Evolutionary conservation across 1,140 invertebrate genomes (phyloP).

Genomic region (Drosophila biarmipes): DNA sequence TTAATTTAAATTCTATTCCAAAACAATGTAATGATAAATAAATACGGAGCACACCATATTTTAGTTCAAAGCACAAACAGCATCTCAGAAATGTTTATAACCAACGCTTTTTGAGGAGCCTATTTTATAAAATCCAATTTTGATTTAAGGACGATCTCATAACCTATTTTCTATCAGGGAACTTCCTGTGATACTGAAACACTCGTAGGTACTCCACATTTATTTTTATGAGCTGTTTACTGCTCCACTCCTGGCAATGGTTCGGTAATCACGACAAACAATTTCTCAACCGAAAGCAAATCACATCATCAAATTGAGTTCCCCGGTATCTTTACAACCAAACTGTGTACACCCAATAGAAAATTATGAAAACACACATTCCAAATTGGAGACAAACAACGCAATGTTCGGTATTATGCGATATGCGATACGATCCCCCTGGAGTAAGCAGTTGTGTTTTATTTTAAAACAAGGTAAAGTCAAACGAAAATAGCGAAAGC

Average conservation of each 20-base stretch:
- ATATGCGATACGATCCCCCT: conserved; percentile 35
- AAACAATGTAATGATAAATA: too few relatives aligned
- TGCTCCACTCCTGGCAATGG: conserved; percentile 4
- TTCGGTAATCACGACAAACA: conserved; percentile 23
- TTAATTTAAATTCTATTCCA: too few relatives aligned
- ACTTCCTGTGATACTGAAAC: background rate
- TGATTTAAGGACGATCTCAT: too few relatives aligned
- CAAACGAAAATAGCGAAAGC: conserved; percentile 47
- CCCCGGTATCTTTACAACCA: conserved; percentile 35
- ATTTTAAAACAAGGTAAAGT: conserved; percentile 75
- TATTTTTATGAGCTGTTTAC: conserved; percentile 4
- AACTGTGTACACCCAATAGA: conserved; percentile 10
- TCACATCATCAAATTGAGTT: conserved; percentile 32
- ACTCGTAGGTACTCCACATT: background rate
- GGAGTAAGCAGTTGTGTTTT: conserved; percentile 63
- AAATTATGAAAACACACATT: conserved; percentile 49
- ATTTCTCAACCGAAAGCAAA: conserved; percentile 18
- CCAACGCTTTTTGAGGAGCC: too few relatives aligned
- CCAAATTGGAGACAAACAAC: conserved; percentile 49
- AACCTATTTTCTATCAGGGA: background rate
- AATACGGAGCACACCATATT: too few relatives aligned
- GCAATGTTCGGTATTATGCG: conserved; percentile 42
- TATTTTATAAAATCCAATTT: too few relatives aligned
- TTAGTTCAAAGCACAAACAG: too few relatives aligned
- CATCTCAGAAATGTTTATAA: too few relatives aligned